phyloP scores from a whole-genome alignment of 2,797 vertebrate genomes.

The Helarctos malayanus region DNA sequence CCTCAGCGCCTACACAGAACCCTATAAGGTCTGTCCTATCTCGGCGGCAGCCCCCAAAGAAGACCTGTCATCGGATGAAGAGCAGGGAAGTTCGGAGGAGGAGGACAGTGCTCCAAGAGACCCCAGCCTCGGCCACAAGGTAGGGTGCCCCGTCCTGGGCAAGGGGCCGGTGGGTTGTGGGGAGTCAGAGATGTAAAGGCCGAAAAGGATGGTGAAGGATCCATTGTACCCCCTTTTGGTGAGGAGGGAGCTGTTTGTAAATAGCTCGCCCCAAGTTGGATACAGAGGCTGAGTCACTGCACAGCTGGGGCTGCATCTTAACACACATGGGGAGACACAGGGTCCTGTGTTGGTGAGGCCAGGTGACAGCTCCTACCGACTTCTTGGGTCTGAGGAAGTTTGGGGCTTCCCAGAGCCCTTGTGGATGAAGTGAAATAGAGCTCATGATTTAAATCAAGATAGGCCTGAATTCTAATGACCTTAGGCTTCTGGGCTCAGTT shows the following conservation, averaged over 20 bases:
- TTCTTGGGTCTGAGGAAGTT: not conserved
- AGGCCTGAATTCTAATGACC: not conserved
- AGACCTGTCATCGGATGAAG: constrained; percentile 92
- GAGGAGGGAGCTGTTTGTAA: not conserved
- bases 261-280: too few species aligned
- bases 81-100: constrained; percentile 96
- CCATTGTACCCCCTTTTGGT: not conserved
- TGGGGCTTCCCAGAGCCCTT: not conserved
- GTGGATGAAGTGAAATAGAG: not conserved
- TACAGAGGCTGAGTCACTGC: not conserved
- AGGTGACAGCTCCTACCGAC: not conserved
- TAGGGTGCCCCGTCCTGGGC: constrained; percentile 78
- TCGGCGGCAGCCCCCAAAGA: constrained; percentile 87
- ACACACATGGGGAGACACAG: fast-evolving
- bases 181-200: not conserved
- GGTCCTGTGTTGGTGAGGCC: not conserved
- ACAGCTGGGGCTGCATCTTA: not conserved
- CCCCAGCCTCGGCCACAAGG: constrained; percentile 92
- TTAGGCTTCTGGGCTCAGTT: not conserved
- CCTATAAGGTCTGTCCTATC: constrained; percentile 93
- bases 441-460: not conserved
- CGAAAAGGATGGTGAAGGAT: too few species aligned
- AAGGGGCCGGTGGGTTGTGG: not conserved
- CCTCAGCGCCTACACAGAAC: constrained; percentile 96
- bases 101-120: constrained; percentile 91